phyloP scores from a whole-genome alignment of 2,888 invertebrate species.

The Pammene aurita region DNA sequence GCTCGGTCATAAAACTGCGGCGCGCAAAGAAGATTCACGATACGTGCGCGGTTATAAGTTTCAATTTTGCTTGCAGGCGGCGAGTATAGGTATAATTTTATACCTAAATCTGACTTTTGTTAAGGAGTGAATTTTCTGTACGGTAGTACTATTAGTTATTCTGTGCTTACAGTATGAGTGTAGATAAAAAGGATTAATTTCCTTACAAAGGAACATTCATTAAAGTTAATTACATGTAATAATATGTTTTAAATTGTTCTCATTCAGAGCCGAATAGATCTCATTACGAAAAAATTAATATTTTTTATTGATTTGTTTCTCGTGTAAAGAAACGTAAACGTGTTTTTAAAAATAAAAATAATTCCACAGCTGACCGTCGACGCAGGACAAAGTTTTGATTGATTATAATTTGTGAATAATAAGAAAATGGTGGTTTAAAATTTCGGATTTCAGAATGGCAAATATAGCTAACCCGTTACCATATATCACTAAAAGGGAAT shows the following conservation, averaged over 20 bases:
- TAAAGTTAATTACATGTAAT: too few relatives aligned
- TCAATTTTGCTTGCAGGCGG: too few relatives aligned
- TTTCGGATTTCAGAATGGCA: slow-evolving; percentile 74
- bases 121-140: too few relatives aligned
- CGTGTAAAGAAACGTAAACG: slow-evolving; percentile 53
- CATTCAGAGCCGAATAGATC: neutral
- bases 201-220: too few relatives aligned
- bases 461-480: slow-evolving; percentile 83
- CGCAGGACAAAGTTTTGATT: slow-evolving; percentile 54
- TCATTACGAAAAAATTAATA: neutral
- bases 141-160: too few relatives aligned
- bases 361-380: slow-evolving; percentile 67
- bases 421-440: slow-evolving; percentile 73
- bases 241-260: neutral
- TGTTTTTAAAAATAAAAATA: slow-evolving; percentile 75
- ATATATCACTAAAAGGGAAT: slow-evolving; percentile 85
- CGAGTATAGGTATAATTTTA: too few relatives aligned
- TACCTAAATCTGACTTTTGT: too few relatives aligned
- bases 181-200: too few relatives aligned
- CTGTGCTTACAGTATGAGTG: too few relatives aligned
- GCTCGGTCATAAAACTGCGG: too few relatives aligned
- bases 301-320: slow-evolving; percentile 38
- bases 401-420: slow-evolving; percentile 45
- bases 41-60: too few relatives aligned
- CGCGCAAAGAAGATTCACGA: too few relatives aligned